A percentile compares a stretch with the other conserved stretches of the same genome.
Evolutionary conservation across 2,888 invertebrate species (phyloP).

Genomic region (Caenorhabditis parvicauda): DNA sequence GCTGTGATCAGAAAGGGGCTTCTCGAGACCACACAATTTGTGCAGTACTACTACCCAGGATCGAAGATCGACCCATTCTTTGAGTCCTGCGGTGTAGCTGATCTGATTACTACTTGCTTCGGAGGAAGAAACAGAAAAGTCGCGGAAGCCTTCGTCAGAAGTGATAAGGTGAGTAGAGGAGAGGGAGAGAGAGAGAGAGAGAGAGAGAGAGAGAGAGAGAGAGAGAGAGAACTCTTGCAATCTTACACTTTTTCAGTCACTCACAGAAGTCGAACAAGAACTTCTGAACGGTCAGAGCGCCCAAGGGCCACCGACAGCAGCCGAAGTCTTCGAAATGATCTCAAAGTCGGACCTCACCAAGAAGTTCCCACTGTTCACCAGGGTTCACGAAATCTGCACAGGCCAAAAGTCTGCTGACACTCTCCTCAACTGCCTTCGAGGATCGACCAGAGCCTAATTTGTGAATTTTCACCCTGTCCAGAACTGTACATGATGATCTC

Average conservation of each 20-base stretch:
- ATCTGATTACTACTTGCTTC: constrained; percentile 95
- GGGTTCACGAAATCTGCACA: constrained; percentile 87
- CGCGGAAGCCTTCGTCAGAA: constrained; percentile 88
- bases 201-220: no score
- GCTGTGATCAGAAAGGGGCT: constrained; percentile 94
- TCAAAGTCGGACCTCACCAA: constrained; percentile 8
- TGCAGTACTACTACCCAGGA: constrained; percentile 84
- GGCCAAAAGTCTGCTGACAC: no score
- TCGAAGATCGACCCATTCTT: constrained; percentile 90
- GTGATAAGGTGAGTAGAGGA: constrained; percentile 75
- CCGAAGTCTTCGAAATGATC: constrained; percentile 26
- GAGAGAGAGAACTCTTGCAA: no score
- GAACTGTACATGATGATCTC: no score
- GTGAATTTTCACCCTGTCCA: no score
- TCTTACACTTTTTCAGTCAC: constrained; percentile 68
- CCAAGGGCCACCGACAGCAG: constrained; percentile 95
- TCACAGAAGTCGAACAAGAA: constrained; percentile 86
- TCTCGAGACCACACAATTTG: constrained; percentile 83
- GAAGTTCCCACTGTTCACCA: constrained; percentile 89
- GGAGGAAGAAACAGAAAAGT: constrained; percentile 93
- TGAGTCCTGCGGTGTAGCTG: constrained; percentile 97
- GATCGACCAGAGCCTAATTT: no score
- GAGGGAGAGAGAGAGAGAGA: background rate
- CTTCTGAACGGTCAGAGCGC: constrained; percentile 96
- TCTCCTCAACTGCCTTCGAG: no score